Percentiles rank a stretch among this genome's conserved stretches.
These are phyloP conservation scores for Tapirus terrestris DNA, from an alignment of 2,113 vertebrate genomes.

Conservation along the genomic window DNA sequence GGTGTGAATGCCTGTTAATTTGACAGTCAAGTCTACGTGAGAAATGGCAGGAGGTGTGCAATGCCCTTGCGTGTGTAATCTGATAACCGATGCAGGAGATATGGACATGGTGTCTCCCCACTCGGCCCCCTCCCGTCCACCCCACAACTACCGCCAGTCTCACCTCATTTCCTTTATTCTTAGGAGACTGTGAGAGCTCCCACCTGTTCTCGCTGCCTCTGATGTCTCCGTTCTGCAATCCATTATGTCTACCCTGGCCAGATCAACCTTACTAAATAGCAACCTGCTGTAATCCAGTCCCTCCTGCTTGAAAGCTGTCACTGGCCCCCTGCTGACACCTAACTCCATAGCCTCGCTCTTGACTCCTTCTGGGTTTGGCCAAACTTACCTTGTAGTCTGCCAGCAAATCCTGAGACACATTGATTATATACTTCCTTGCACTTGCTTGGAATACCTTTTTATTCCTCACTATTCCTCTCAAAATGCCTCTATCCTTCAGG, in stretches of 20 bases:
- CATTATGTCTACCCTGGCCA: background rate
- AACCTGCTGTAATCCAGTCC: background rate
- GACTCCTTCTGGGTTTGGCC: background rate
- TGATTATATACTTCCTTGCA: background rate
- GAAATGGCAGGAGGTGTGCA: background rate
- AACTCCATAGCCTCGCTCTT: background rate
- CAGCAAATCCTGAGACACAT: background rate
- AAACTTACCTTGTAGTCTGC: slow-evolving; percentile 24
- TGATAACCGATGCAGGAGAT: background rate
- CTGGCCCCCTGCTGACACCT: background rate
- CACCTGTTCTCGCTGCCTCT: background rate
- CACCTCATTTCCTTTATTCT: background rate
- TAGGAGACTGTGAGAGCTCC: background rate
- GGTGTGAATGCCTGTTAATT: background rate
- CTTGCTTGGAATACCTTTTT: background rate
- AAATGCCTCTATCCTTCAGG: background rate
- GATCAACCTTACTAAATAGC: background rate
- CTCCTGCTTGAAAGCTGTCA: background rate
- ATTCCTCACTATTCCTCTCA: background rate
- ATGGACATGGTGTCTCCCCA: background rate
- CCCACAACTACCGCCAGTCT: background rate
- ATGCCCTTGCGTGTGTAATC: background rate
- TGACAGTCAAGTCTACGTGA: background rate
- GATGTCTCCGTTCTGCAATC: background rate
- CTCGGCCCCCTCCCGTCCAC: background rate